Evolutionary conservation across 2,797 vertebrate species (phyloP), one percentile per base, ranked within the genome.

Genomic region (Micropoecilia bifurca): DNA sequence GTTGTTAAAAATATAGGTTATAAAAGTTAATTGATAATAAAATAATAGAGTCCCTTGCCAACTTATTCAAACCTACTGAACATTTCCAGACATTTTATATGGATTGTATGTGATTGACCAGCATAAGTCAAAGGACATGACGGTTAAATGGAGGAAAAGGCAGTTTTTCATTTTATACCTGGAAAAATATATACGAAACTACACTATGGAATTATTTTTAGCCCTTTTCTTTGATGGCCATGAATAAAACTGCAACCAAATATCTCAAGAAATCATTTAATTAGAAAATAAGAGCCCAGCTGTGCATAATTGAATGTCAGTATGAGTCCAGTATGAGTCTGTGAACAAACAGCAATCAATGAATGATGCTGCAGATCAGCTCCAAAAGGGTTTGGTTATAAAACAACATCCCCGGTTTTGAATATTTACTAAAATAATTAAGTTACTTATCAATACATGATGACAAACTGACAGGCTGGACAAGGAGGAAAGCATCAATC

Each of bases 1-100:
- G 4, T 45, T 80, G 79, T 75, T 80, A 86, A 71, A 79, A 45
- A 63, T 90, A 91, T 88, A 77, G 84, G 90, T 92, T 84, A 87
- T 63, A 83, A 87, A 81, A 75, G 13, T 69, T 43, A 5, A 25
- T 73, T 74, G 41, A 69, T 69, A 6, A 69, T 71, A 59, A 68
- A 66, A 41, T 75, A 33, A 55, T 14, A 28, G 4, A 36, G 45
- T 55, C 39, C 74, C 76, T 55, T 59, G n/a, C 57, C 68, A 68
- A 85, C 33, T 30, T 1, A 59, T 57, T 68, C 39, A 43, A 69
- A 69, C 22, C 66, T 12, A n/a, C 22, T n/a, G 4, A 69, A 69
- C 12, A 43, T 69, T 57, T 69, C 8, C 66, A 69, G 39, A 43
- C 39, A 43, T n/a, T 14, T 43, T 43, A n/a, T 69, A 13, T 43